A percentile compares a stretch with the other conserved stretches of the same genome.
These are phyloP conservation scores for Diorhabda carinulata DNA, from an alignment of 1,140 invertebrate species.

Conservation along the genomic window DNA sequence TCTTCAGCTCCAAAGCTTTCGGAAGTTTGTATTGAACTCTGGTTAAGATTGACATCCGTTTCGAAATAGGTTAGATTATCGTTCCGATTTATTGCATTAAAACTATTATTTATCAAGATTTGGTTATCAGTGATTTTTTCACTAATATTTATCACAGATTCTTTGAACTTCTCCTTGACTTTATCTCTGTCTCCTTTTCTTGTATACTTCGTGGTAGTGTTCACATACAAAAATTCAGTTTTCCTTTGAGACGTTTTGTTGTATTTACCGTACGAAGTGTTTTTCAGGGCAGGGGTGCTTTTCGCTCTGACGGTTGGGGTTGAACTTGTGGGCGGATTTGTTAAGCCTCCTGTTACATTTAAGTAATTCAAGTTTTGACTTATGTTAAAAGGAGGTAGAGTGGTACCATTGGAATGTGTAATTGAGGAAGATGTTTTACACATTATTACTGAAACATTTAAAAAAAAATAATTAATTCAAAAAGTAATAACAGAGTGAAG, in stretches of 20 bases:
- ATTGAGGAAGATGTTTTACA: slow-evolving; percentile 25
- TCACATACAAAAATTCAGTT: slow-evolving; percentile 17
- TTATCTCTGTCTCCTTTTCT: slow-evolving; percentile 19
- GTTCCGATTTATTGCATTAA: slow-evolving; percentile 34
- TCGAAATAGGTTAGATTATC: slow-evolving; percentile 36
- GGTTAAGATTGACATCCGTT: slow-evolving; percentile 32
- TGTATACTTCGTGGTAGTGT: slow-evolving; percentile 17
- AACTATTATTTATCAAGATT: slow-evolving; percentile 31
- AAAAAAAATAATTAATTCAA: slow-evolving; percentile 8
- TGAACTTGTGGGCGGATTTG: slow-evolving; percentile 25
- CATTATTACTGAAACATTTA: slow-evolving; percentile 34
- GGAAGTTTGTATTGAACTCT: slow-evolving; percentile 30
- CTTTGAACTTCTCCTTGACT: slow-evolving; percentile 17
- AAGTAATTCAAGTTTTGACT: neutral
- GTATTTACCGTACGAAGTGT: slow-evolving; percentile 16
- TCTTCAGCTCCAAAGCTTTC: slow-evolving; percentile 26
- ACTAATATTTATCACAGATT: slow-evolving; percentile 39
- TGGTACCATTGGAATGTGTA: slow-evolving; percentile 29
- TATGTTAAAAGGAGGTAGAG: slow-evolving; percentile 1
- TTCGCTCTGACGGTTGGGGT: slow-evolving; percentile 16
- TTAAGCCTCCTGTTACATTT: slow-evolving; percentile 5
- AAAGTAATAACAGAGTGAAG: neutral
- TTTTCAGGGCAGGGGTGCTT: slow-evolving; percentile 9
- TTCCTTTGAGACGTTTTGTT: slow-evolving; percentile 24
- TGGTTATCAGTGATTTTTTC: slow-evolving; percentile 31